Evolutionary conservation across 2,113 vertebrate genomes (phyloP).

Genomic region (Hymenochirus boettgeri): DNA sequence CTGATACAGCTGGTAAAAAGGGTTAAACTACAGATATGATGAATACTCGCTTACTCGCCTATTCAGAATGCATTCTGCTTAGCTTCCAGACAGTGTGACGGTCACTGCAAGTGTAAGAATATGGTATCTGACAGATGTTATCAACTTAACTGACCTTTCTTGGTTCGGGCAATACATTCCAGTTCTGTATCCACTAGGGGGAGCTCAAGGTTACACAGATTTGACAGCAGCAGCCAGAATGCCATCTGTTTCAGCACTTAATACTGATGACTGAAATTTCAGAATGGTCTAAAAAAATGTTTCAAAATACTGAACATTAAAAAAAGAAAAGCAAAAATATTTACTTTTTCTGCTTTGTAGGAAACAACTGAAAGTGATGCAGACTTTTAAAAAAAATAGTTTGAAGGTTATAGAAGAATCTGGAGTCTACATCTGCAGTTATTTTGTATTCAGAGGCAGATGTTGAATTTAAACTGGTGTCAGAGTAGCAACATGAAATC

Average conservation of each 20-base stretch:
- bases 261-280: not conserved
- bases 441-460: too few relatives aligned
- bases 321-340: too few relatives aligned
- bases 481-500: too few relatives aligned
- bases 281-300: not conserved
- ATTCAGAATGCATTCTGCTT: not conserved
- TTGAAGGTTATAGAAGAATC: too few relatives aligned
- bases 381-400: too few relatives aligned
- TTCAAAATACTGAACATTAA: too few relatives aligned
- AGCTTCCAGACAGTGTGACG: conserved; percentile 12
- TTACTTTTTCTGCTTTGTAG: too few relatives aligned
- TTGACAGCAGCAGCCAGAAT: conserved; percentile 9
- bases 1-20: too few relatives aligned
- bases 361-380: too few relatives aligned
- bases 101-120: conserved; percentile 14
- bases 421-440: too few relatives aligned
- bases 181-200: conserved; percentile 30
- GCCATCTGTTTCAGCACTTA: conserved; percentile 25
- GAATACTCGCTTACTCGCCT: not conserved
- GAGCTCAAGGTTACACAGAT: conserved; percentile 17
- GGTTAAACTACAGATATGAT: too few relatives aligned
- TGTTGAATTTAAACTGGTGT: too few relatives aligned
- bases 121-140: conserved; percentile 34
- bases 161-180: conserved; percentile 3
- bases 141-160: conserved; percentile 34